phyloP scores from a whole-genome alignment of 2,797 vertebrate genomes.

The Arrhamphus sclerolepis region DNA sequence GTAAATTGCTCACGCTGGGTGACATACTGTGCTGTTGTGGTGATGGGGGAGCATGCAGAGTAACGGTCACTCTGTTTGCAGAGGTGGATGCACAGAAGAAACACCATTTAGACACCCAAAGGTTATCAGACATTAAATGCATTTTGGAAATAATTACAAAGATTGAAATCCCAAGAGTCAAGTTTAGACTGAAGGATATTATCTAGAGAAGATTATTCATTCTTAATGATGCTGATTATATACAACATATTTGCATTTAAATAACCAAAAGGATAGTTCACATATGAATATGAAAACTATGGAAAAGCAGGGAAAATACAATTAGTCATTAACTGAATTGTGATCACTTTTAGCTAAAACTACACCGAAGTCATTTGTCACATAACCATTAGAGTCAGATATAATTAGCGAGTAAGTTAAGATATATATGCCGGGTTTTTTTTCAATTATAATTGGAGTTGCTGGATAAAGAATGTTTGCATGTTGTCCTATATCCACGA shows the following conservation, averaged over 20 bases:
- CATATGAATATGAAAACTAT: background rate
- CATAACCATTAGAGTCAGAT: constrained; percentile 2
- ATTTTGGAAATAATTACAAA: background rate
- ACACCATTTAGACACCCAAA: constrained; percentile 8
- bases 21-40: constrained; percentile 46
- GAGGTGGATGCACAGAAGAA: constrained; percentile 22
- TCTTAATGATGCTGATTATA: background rate
- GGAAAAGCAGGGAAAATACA: background rate
- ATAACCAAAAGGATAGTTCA: background rate
- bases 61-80: constrained; percentile 32
- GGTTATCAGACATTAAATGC: background rate
- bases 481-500: constrained; percentile 46
- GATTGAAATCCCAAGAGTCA: background rate
- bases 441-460: constrained; percentile 12
- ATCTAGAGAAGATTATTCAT: background rate
- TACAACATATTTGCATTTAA: background rate
- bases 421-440: background rate
- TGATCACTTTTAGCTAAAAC: background rate
- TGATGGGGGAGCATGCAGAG: constrained; percentile 38
- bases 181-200: background rate
- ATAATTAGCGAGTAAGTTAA: background rate
- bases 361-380: background rate
- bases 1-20: constrained; percentile 60
- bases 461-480: constrained; percentile 14
- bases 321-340: background rate